Evolutionary conservation across 2,797 vertebrate genomes (phyloP).

Genomic region (Protosalanx chinensis): DNA sequence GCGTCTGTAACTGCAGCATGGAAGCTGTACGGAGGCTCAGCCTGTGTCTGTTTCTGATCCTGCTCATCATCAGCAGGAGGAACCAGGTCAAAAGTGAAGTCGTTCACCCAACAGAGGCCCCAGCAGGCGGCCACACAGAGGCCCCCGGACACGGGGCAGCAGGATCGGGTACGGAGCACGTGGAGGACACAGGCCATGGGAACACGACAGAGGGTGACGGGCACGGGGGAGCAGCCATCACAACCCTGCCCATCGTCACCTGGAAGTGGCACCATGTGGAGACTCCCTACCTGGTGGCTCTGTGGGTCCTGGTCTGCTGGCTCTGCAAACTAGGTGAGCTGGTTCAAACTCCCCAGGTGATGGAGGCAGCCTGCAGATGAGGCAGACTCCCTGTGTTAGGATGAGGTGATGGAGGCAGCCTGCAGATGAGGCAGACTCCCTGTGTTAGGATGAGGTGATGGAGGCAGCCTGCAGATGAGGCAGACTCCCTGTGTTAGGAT

Average conservation of each 20-base stretch:
- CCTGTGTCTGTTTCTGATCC: constrained; percentile 43
- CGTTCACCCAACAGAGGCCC: not conserved
- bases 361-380: no score
- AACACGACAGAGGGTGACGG: constrained; percentile 5
- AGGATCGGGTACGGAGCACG: not conserved
- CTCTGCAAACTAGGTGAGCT: constrained; percentile 91
- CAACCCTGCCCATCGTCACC: constrained; percentile 80
- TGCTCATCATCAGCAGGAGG: constrained; percentile 37
- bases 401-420: no score
- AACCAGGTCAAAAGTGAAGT: not conserved
- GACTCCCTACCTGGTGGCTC: constrained; percentile 81
- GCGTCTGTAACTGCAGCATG: constrained; percentile 38
- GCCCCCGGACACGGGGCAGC: not conserved
- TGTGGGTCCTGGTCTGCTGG: constrained; percentile 92
- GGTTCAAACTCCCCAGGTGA: not conserved
- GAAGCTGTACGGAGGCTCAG: constrained; percentile 13
- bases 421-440: no score
- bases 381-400: no score
- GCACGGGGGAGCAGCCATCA: constrained; percentile 22
- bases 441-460: no score
- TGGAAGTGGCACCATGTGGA: constrained; percentile 90
- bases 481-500: no score
- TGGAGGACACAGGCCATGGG: not conserved
- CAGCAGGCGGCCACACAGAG: not conserved
- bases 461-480: no score